These are phyloP conservation scores for Eremobia ochroleuca DNA, from an alignment of 2,888 invertebrate species.

Conservation along the genomic window DNA sequence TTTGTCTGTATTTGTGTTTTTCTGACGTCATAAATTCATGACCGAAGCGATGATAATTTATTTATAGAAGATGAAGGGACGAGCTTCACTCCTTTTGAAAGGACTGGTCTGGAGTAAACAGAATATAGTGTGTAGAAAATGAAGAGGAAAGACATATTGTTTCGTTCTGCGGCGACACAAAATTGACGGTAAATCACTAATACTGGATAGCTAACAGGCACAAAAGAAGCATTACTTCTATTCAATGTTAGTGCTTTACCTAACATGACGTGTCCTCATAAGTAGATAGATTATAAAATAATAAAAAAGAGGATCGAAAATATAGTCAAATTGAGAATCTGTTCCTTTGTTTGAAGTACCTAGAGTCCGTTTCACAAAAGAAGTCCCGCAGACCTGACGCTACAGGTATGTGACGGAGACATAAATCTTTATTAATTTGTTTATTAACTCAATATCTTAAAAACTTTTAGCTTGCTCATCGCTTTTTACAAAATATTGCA, in stretches of 20 bases:
- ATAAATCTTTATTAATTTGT: no score
- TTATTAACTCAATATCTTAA: no score
- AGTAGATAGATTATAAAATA: neutral
- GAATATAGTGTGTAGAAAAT: neutral
- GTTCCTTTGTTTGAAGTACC: neutral
- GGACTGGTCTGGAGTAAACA: neutral
- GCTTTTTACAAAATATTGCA: no score
- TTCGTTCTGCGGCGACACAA: neutral
- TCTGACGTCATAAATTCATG: neutral
- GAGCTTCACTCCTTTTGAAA: neutral
- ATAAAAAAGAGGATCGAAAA: neutral
- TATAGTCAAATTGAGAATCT: neutral
- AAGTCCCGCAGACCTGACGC: no score
- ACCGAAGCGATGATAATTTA: neutral
- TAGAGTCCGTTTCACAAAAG: no score
- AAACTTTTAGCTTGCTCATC: no score
- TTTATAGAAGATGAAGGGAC: neutral
- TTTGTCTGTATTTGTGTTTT: constrained; percentile 28
- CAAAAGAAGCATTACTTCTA: neutral
- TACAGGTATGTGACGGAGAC: no score
- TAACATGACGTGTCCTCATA: neutral
- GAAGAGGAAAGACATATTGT: neutral
- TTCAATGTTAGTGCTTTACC: neutral
- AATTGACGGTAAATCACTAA: no score
- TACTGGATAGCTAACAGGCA: no score